Evolutionary conservation across 1,140 invertebrate species (phyloP).

Genomic region (Alviniconcha marisindica): DNA sequence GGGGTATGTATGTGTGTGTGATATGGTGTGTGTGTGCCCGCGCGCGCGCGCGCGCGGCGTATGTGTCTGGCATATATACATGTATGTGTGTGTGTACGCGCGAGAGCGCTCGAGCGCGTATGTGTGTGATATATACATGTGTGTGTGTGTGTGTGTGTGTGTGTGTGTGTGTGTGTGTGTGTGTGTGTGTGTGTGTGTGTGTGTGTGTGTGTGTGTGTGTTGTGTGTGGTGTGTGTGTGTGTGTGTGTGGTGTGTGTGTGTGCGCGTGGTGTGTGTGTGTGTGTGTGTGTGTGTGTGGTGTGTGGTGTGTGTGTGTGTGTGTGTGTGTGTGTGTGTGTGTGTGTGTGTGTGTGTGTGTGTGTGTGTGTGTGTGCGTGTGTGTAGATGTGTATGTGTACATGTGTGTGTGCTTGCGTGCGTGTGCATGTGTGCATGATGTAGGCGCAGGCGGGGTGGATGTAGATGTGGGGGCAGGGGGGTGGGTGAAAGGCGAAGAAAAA

Average conservation of each 20-base stretch:
- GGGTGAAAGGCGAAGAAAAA: too few relatives aligned
- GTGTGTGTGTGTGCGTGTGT: too few relatives aligned
- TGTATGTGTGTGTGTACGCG: neutral
- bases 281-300: neutral
- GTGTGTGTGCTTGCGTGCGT: too few relatives aligned
- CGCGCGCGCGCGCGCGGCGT: neutral
- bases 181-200: constrained; percentile 4
- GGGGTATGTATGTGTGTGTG: neutral
- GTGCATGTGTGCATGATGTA: too few relatives aligned
- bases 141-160: constrained; percentile 4
- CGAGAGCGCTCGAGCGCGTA: neutral
- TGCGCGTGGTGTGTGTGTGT: neutral
- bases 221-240: neutral
- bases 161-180: neutral
- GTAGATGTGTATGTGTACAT: too few relatives aligned
- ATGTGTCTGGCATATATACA: neutral
- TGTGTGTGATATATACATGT: neutral
- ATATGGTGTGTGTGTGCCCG: neutral
- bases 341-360: too few relatives aligned
- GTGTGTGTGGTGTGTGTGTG: neutral
- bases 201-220: constrained; percentile 17
- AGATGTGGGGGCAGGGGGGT: too few relatives aligned
- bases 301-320: too few relatives aligned
- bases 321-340: too few relatives aligned
- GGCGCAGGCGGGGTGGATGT: too few relatives aligned